A percentile compares a stretch with the other conserved stretches of the same genome.
These are phyloP conservation scores for Orchesella cincta DNA, from an alignment of 1,140 invertebrate species.

Conservation along the genomic window DNA sequence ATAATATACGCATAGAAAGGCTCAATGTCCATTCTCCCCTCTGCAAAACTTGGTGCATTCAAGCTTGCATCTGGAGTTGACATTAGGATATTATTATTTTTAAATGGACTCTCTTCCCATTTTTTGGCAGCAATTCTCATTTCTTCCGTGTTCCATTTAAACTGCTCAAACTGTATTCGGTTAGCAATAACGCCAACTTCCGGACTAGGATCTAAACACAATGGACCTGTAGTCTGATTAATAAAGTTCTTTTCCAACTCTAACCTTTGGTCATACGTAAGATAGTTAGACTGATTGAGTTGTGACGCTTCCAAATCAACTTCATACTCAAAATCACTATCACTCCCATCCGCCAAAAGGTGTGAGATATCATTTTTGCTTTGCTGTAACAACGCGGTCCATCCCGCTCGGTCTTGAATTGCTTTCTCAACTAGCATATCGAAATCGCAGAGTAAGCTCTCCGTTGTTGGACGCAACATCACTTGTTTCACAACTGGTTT, in stretches of 20 bases:
- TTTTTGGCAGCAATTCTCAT: constrained; percentile 9
- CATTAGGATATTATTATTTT: not conserved
- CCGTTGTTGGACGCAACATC: constrained; percentile 38
- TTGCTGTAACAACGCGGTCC: not conserved
- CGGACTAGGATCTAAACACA: constrained; percentile 48
- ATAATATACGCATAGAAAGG: constrained; percentile 36
- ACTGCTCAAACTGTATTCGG: constrained; percentile 40
- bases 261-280: constrained; percentile 44
- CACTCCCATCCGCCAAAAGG: not conserved
- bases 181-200: constrained; percentile 40
- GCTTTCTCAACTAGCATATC: constrained; percentile 38
- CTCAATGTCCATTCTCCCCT: constrained; percentile 2
- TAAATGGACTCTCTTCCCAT: constrained; percentile 13
- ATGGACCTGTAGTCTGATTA: constrained; percentile 34
- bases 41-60: constrained; percentile 1
- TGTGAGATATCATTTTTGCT: not conserved
- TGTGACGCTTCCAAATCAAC: not conserved
- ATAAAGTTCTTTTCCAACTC: constrained; percentile 46
- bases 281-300: constrained; percentile 4
- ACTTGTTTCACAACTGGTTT: constrained; percentile 34
- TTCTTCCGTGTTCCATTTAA: constrained; percentile 45
- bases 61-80: not conserved
- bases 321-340: constrained; percentile 10
- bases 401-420: constrained; percentile 21
- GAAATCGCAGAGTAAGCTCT: constrained; percentile 44